Base-by-base conservation (phyloP, 2,113 vertebrate species). In the Semnornis frantzii region DNA sequence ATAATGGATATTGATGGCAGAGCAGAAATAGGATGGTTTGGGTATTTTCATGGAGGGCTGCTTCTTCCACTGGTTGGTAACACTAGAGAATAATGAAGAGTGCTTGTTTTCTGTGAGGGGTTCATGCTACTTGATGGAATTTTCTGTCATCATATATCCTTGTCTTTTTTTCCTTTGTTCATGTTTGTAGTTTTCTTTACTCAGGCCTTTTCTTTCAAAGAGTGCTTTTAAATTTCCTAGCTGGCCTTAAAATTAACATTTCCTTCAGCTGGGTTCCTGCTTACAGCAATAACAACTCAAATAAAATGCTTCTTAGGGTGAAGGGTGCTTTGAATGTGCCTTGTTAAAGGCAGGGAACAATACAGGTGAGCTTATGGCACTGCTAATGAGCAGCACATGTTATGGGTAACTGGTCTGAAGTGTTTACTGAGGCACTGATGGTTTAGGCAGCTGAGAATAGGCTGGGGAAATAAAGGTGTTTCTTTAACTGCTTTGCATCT, bases 371-470 rank as follows among this genome's bases (percentile, higher is more conserved):
- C 70, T 95, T 55, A 71, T 84, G 72, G 76, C 69, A 31, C 50
- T 58, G 59, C 93, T 97, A 96, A 96, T 95, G 93, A 96, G 92
- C 82, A 91, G 87, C 93, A 95, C 54, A 90, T 97, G 95, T 71
- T 94, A 39, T 78, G 76, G 48, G 92, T 93, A 90, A 86, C 63
- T 78, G 63, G n/a, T 87, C 89, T 75, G 25, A 84, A 89, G 55
- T 68, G 44, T 74, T 90, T 87, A 57, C 81, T 77, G 63, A 62
- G 50, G 34, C 58, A 90, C 20, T 12, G 44, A 23, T 85, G 57
- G 30, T 75, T 93, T 34, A 84, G 82, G 57, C 37, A 86, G 60
- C 57, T 48, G 30, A 59, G 64, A 82, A 50, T 4, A 52, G 42
- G 60, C 55, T 70, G 60, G 42, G 42, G 77, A 82, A 62, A 72